Conservation (phyloP, 2,888 invertebrate genomes). For the Tortrix viridana region DNA sequence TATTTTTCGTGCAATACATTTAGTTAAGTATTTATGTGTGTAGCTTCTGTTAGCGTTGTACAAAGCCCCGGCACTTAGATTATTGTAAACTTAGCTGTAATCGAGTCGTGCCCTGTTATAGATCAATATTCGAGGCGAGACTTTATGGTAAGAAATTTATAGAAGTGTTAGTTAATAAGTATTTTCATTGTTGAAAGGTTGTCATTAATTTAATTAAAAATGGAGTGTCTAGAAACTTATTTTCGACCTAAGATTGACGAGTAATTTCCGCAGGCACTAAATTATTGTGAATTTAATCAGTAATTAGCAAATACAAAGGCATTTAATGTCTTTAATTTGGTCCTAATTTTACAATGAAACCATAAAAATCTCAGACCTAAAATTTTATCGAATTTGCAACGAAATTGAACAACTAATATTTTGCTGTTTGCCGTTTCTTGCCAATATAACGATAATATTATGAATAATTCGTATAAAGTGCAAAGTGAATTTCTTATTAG, state of each 20-base stretch:
- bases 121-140: conserved; percentile 28
- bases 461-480: conserved; percentile 4
- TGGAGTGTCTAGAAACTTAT: conserved; percentile 3
- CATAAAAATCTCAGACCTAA: conserved; percentile 28
- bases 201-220: conserved; percentile 26
- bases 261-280: conserved; percentile 15
- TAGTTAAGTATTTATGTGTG: conserved; percentile 82
- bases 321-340: conserved; percentile 32
- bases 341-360: conserved; percentile 35
- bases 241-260: background rate
- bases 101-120: conserved; percentile 28
- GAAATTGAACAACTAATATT: conserved; percentile 14
- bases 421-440: conserved; percentile 27
- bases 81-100: conserved; percentile 32
- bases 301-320: conserved; percentile 14
- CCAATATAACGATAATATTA: conserved; percentile 20
- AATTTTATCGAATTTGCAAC: conserved; percentile 27
- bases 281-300: conserved; percentile 8
- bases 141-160: conserved; percentile 28
- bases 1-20: conserved; percentile 80
- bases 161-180: conserved; percentile 30
- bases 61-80: conserved; percentile 58
- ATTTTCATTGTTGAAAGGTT: conserved; percentile 34
- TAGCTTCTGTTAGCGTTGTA: conserved; percentile 71
- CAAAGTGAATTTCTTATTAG: conserved; percentile 26